Evolutionary conservation across 2,113 vertebrate species (phyloP).

Genomic region (Microcebus griseorufus): DNA sequence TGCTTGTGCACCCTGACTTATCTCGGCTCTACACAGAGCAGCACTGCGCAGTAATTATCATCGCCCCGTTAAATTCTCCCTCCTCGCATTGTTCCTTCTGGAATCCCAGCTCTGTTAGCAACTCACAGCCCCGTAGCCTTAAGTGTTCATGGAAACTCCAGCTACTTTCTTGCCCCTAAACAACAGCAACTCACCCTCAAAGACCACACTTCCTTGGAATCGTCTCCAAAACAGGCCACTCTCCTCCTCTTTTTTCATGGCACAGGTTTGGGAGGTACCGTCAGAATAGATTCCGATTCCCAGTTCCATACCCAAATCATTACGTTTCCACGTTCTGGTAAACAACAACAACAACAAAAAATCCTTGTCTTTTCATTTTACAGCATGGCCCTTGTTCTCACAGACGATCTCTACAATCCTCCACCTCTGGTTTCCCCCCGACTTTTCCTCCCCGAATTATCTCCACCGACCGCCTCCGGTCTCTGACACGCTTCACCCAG

Average conservation of each 20-base stretch:
- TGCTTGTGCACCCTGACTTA: not conserved
- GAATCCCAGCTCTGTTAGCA: not conserved
- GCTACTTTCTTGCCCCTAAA: not conserved
- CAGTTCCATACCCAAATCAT: not conserved
- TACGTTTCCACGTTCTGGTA: not conserved
- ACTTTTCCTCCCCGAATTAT: not conserved
- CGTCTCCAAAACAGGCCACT: not conserved
- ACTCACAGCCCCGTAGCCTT: not conserved
- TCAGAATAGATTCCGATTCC: not conserved
- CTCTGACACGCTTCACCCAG: not conserved
- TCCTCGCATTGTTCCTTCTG: not conserved
- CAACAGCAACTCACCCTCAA: too few relatives aligned
- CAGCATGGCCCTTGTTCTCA: not conserved
- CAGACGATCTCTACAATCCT: too few relatives aligned
- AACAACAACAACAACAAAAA: not conserved
- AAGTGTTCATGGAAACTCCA: not conserved
- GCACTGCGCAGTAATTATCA: not conserved
- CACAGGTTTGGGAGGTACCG: not conserved
- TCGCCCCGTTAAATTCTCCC: not conserved
- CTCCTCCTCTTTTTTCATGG: not conserved
- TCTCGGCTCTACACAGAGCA: not conserved
- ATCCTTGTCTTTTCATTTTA: not conserved
- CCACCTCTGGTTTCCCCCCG: not conserved
- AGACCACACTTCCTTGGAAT: not conserved
- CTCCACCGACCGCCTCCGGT: not conserved